Percentiles rank a stretch among this genome's conserved stretches.
phyloP scores from a whole-genome alignment of 2,888 invertebrate genomes.

The Stenodera caucasica region DNA sequence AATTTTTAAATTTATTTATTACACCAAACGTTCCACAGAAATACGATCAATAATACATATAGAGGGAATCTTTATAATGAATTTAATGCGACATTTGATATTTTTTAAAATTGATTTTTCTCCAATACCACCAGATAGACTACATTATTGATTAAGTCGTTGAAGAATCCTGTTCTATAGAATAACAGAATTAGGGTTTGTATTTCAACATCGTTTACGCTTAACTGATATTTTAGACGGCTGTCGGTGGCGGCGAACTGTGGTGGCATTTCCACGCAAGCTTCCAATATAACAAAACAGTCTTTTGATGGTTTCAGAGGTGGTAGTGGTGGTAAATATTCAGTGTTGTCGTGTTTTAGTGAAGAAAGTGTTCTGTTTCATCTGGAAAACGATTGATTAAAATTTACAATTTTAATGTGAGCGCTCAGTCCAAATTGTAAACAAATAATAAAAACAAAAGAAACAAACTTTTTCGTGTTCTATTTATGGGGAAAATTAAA shows the following conservation, averaged over 20 bases:
- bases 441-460: not conserved
- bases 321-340: not conserved
- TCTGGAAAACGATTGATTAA: not conserved
- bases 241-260: slow-evolving; percentile 1
- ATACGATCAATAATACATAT: too few species aligned
- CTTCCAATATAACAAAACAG: slow-evolving; percentile 11
- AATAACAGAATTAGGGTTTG: too few species aligned
- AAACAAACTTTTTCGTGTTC: not conserved
- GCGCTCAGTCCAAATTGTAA: not conserved
- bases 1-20: too few species aligned
- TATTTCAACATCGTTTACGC: not conserved
- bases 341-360: not conserved
- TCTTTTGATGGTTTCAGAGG: not conserved
- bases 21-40: too few species aligned
- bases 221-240: not conserved
- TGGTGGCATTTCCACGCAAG: slow-evolving; percentile 28
- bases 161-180: too few species aligned
- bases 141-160: too few species aligned
- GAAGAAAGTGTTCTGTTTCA: not conserved
- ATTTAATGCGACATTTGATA: too few species aligned
- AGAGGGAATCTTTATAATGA: too few species aligned
- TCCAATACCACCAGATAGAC: too few species aligned
- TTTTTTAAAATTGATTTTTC: too few species aligned
- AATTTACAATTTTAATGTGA: not conserved
- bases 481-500: too few species aligned